These are phyloP conservation scores for Hetaerina titia DNA, from an alignment of 2,888 invertebrate genomes.

Conservation along the genomic window DNA sequence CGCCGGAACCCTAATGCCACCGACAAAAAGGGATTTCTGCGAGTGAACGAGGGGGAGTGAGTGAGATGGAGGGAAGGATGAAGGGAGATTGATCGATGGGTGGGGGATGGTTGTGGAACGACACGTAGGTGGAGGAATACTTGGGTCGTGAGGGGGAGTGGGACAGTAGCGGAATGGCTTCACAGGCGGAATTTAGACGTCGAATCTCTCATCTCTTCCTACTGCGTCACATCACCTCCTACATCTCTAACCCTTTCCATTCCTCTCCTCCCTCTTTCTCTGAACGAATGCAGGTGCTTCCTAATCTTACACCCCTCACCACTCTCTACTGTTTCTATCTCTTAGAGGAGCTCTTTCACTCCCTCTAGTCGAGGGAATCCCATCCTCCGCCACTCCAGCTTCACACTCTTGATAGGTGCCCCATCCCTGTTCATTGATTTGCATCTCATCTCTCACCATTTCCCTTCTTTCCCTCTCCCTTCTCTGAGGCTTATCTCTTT, in stretches of 20 bases:
- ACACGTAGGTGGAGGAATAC: too few relatives aligned
- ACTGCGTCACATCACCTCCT: neutral
- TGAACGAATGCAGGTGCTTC: neutral
- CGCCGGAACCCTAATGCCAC: conserved; percentile 38
- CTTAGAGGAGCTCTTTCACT: too few relatives aligned
- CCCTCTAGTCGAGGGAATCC: neutral
- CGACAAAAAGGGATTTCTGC: conserved; percentile 33
- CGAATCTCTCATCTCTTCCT: neutral
- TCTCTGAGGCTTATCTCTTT: neutral
- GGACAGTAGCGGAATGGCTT: neutral
- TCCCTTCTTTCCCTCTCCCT: neutral
- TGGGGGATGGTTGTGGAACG: too few relatives aligned
- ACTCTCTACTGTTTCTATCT: neutral
- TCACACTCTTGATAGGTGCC: neutral
- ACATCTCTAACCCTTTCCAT: neutral
- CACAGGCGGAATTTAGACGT: conserved; percentile 24
- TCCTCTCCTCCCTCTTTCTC: neutral
- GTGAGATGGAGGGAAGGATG: too few relatives aligned
- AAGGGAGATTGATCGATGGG: too few relatives aligned
- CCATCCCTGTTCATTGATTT: neutral
- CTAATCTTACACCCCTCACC: neutral
- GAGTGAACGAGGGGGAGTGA: too few relatives aligned
- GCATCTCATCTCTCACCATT: neutral
- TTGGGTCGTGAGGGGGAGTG: too few relatives aligned
- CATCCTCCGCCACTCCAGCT: neutral